These are phyloP conservation scores for Tanaodytes sp. DNA, from an alignment of 2,888 invertebrate genomes.

Conservation along the genomic window DNA sequence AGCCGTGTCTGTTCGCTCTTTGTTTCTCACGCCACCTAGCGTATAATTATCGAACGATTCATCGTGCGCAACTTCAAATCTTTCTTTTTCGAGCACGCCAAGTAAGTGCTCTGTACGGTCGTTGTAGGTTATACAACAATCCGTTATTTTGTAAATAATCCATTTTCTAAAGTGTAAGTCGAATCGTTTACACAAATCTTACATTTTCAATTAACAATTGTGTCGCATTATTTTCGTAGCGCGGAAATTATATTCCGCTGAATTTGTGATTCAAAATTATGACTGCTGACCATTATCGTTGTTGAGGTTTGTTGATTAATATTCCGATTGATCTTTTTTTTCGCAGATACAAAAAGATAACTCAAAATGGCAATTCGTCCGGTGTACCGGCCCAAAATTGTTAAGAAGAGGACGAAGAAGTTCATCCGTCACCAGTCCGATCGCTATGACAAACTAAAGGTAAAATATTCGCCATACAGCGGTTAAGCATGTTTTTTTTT, in stretches of 20 bases:
- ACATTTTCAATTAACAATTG: background rate
- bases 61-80: background rate
- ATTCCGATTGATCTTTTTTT: too few species aligned
- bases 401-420: conserved; percentile 98
- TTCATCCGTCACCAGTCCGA: conserved; percentile 99
- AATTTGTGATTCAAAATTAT: too few species aligned
- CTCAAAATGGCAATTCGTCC: conserved; percentile 90
- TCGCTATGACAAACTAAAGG: conserved; percentile 95
- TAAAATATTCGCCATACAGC: conserved; percentile 70
- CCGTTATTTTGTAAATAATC: conserved; percentile 2
- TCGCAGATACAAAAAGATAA: background rate
- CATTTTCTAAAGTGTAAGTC: background rate
- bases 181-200: background rate
- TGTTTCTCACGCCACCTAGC: too few species aligned
- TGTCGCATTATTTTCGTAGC: too few species aligned
- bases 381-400: conserved; percentile 89
- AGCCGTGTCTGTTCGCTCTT: too few species aligned
- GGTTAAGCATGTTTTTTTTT: too few species aligned
- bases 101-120: background rate
- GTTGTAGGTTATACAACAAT: conserved; percentile 1
- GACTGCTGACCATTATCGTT: too few species aligned
- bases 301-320: too few species aligned
- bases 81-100: background rate
- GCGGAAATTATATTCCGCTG: too few species aligned
- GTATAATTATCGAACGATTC: too few species aligned